These are phyloP conservation scores for Melanerpes aurifrons DNA, from an alignment of 2,113 vertebrate genomes.

Conservation along the genomic window DNA sequence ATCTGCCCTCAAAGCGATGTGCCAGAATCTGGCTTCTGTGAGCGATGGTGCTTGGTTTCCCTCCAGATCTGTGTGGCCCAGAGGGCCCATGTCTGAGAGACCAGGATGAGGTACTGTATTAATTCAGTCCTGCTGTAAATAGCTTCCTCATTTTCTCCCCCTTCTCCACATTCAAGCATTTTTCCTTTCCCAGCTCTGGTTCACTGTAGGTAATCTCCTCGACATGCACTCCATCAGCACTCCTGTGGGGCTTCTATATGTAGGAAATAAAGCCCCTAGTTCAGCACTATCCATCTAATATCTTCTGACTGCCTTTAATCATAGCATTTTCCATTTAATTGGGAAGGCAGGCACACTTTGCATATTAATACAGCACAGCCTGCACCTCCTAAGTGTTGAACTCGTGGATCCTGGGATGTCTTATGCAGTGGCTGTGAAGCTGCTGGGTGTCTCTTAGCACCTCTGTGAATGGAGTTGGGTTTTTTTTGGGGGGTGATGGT, in stretches of 20 bases:
- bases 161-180: neutral
- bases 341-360: conserved; percentile 71
- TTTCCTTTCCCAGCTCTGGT: neutral
- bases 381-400: conserved; percentile 17
- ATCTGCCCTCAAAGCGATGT: neutral
- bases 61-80: neutral
- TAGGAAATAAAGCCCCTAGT: conserved; percentile 40
- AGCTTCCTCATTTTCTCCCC: neutral
- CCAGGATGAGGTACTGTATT: neutral
- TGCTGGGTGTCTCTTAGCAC: conserved; percentile 9
- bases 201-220: neutral
- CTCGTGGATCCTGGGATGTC: neutral
- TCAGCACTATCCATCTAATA: conserved; percentile 68
- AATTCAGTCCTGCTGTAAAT: neutral
- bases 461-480: neutral
- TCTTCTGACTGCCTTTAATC: conserved; percentile 73
- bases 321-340: conserved; percentile 73
- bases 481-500: no score
- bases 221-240: conserved; percentile 2
- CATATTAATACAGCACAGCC: conserved; percentile 66
- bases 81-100: neutral
- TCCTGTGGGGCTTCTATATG: conserved; percentile 55
- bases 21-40: neutral
- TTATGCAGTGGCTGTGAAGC: neutral
- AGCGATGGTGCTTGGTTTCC: neutral